These are phyloP conservation scores for Bombus terrestris DNA, from an alignment of 1,140 invertebrate species.

Conservation along the genomic window DNA sequence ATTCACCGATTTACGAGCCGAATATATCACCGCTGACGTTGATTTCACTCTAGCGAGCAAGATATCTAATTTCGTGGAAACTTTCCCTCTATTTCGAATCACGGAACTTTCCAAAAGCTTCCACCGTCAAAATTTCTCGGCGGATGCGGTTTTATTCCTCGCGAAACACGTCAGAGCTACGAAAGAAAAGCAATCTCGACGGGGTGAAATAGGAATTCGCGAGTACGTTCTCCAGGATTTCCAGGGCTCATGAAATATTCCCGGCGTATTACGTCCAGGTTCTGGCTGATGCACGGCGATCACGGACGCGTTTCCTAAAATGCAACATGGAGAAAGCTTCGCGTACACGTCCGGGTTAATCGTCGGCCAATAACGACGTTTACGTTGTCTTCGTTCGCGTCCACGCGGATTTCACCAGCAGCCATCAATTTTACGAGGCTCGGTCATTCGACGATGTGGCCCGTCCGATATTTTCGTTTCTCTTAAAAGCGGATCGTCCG, in stretches of 20 bases:
- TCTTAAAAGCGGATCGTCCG: conserved; percentile 33
- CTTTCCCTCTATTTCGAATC: background rate
- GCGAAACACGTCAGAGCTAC: conserved; percentile 5
- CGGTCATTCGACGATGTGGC: no score
- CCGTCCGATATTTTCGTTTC: conserved; percentile 35
- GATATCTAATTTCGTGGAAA: background rate
- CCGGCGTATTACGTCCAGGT: background rate
- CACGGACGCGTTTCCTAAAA: background rate
- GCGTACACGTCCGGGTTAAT: background rate
- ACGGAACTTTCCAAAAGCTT: background rate
- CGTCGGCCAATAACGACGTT: background rate
- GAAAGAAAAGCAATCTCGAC: conserved; percentile 43
- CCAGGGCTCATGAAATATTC: conserved; percentile 30
- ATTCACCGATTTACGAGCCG: background rate
- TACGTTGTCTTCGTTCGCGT: background rate
- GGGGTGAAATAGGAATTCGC: conserved; percentile 33
- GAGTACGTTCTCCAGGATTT: background rate
- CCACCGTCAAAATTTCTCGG: background rate
- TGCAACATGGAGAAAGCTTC: background rate
- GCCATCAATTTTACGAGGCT: conserved; percentile 21
- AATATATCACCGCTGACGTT: background rate
- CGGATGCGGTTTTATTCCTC: background rate
- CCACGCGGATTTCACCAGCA: background rate
- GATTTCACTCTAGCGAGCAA: background rate
- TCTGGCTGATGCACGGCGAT: no score